Evolutionary conservation across 2,888 invertebrate species (phyloP), one percentile per base, ranked within the genome.

Genomic region (Drosophila engyochracea): DNA sequence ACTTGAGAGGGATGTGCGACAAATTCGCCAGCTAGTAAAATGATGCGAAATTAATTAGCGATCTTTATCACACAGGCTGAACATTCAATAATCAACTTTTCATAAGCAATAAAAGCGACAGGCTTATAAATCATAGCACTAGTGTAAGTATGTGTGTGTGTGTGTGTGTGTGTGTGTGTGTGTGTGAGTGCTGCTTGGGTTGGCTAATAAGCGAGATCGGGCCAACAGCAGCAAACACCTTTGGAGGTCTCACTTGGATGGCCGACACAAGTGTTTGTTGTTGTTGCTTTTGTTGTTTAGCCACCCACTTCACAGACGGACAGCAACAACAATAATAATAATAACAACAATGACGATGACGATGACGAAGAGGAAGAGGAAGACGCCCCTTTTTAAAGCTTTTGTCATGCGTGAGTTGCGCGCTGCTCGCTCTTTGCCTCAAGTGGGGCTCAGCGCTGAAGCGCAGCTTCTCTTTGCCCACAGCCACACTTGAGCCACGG

Each of bases 151-250:
- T 52, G 51, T 47, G 52, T 57, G 52, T 63, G 64, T n/a, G n/a
- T n/a, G n/a, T n/a, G n/a, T 39, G 19, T 63, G 51, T 64, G 65
- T 30, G 51, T 47, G 52, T 57, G 52, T 63, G 64, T 62, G 53
- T 61, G 62, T 41, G 53, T 30, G 52, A n/a, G 52, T 41, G 39
- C 53, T 53, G 63, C 57, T 60, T 76, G 59, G 54, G 49, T 70
- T 65, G 74, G 89, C 89, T 90, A 86, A 86, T 86, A 88, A 86
- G 81, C 78, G 66, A 72, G 79, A 68, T 78, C 58, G 49, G 52
- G 53, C 44, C 76, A 82, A 76, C 68, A 70, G 71, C 67, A 69
- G 64, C 60, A 59, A 44, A 82, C 86, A 81, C 83, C 81, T 83
- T 83, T 55, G 83, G 83, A 83, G 83, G 83, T 83, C 82, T 70